Percentiles rank a stretch among this genome's conserved stretches.
Evolutionary conservation across 2,888 invertebrate genomes (phyloP).

Genomic region (Cotesia congregata): DNA sequence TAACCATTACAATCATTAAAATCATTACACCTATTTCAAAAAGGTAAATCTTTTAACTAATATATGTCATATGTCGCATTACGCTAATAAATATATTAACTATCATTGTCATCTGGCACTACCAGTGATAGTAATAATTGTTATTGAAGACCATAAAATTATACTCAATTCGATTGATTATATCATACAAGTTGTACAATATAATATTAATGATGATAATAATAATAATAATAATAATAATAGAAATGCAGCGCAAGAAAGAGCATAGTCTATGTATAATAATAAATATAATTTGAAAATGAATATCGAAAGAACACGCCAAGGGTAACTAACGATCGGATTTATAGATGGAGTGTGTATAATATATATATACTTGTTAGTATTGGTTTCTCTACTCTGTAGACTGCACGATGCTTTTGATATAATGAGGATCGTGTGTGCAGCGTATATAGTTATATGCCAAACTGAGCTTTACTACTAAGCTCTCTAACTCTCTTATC

Average conservation of each 20-base stretch:
- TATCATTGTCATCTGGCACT: neutral
- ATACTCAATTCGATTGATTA: too few relatives aligned
- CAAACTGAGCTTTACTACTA: conserved; percentile 26
- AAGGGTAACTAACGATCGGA: conserved; percentile 30
- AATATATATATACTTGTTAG: conserved; percentile 28
- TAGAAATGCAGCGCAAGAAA: neutral
- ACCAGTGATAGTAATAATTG: too few relatives aligned
- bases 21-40: conserved; percentile 15
- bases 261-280: neutral
- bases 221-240: neutral
- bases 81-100: conserved; percentile 17
- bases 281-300: conserved; percentile 30
- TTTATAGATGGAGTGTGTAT: conserved; percentile 30
- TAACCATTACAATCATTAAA: neutral
- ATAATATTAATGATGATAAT: too few relatives aligned
- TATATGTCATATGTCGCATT: neutral
- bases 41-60: conserved; percentile 22
- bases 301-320: conserved; percentile 27
- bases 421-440: conserved; percentile 68
- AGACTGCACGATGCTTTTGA: conserved; percentile 38
- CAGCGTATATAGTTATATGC: conserved; percentile 45
- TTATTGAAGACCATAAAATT: too few relatives aligned
- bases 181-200: too few relatives aligned
- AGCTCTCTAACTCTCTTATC: conserved; percentile 51
- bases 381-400: conserved; percentile 18